Conservation (phyloP, 2,797 vertebrate genomes). For the Tokudaia muenninki region DNA sequence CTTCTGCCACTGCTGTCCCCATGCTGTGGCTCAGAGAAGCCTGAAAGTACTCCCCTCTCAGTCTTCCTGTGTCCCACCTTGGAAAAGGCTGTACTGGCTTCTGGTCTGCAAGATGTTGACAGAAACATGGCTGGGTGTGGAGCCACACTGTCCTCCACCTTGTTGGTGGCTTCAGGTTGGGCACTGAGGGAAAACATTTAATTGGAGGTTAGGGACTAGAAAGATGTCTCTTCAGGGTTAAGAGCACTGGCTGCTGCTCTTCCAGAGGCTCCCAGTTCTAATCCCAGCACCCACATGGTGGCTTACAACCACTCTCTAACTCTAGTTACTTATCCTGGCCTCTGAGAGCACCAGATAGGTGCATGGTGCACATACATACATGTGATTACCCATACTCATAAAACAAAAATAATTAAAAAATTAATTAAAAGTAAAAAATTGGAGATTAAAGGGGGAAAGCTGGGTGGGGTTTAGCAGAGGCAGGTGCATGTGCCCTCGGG, state of each 20-base stretch:
- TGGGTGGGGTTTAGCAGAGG: neutral
- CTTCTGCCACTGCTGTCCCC: neutral
- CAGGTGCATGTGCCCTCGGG: neutral
- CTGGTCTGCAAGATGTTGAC: fast-evolving
- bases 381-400: neutral
- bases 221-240: neutral
- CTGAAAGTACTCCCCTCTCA: fast-evolving
- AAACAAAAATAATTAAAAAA: neutral
- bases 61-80: neutral
- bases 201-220: neutral
- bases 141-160: neutral
- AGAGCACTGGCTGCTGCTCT: neutral
- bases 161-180: fast-evolving
- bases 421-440: neutral
- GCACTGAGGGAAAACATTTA: neutral
- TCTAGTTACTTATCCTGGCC: neutral
- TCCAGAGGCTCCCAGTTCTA: neutral
- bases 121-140: neutral
- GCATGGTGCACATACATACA: neutral
- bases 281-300: neutral
- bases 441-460: neutral
- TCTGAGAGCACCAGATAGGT: neutral
- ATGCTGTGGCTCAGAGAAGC: fast-evolving
- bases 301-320: neutral
- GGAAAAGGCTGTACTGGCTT: neutral